Evolutionary conservation across 64 coral and sea anemone species (phyloP).

Genomic region (Trachythela sp.): DNA sequence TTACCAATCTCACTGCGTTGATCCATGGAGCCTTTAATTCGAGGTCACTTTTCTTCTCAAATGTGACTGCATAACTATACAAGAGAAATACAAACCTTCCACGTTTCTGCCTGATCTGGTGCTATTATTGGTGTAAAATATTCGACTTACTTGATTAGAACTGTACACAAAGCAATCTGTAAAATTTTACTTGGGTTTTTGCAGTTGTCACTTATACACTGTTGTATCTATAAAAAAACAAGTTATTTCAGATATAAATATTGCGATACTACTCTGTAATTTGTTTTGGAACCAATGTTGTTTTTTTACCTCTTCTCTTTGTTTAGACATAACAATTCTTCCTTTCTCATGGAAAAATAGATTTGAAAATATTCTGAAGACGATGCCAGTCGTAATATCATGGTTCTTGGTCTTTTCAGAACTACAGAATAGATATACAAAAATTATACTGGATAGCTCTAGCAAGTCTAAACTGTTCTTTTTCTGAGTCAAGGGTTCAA

Average conservation of each 20-base stretch:
- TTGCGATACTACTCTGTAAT: background rate
- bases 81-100: background rate
- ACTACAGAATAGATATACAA: background rate
- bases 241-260: background rate
- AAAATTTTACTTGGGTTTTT: background rate
- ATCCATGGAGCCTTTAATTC: background rate
- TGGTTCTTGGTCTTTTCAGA: background rate
- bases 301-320: background rate
- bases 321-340: background rate
- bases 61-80: background rate
- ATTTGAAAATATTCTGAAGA: slow-evolving; percentile 15
- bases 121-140: background rate
- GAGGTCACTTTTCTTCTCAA: background rate
- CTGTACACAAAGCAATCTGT: background rate
- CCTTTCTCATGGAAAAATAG: background rate
- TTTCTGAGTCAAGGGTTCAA: too few species aligned
- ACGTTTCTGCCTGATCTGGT: background rate
- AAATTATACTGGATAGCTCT: background rate
- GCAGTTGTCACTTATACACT: background rate
- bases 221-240: background rate
- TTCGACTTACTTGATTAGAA: background rate
- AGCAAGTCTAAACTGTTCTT: too few species aligned
- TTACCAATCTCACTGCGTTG: background rate
- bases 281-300: too few species aligned
- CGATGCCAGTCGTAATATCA: background rate